Percentiles rank a stretch among this genome's conserved stretches.
These are phyloP conservation scores for Limonius californicus DNA, from an alignment of 1,140 invertebrate species.

Conservation along the genomic window DNA sequence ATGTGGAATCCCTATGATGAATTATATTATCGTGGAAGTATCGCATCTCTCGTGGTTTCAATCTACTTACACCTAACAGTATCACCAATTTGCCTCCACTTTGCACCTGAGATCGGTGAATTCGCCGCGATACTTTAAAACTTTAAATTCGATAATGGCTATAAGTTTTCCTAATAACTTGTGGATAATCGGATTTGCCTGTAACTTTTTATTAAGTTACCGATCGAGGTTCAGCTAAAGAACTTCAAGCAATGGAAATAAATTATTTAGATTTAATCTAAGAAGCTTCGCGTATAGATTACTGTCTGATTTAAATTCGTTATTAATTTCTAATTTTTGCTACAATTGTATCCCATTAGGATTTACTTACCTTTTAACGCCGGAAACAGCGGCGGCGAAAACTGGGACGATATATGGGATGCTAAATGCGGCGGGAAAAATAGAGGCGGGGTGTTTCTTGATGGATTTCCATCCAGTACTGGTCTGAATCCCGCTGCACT, in stretches of 20 bases:
- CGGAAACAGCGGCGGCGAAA: slow-evolving; percentile 76
- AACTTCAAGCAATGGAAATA: no score
- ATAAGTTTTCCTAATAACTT: no score
- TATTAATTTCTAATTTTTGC: no score
- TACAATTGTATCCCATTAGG: no score
- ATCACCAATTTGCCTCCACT: slow-evolving; percentile 31
- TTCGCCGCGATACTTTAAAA: slow-evolving; percentile 21
- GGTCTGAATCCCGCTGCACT: slow-evolving; percentile 60
- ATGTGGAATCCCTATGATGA: slow-evolving; percentile 18
- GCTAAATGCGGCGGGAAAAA: slow-evolving; percentile 80
- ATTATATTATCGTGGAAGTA: slow-evolving; percentile 16
- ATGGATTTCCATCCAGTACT: slow-evolving; percentile 56
- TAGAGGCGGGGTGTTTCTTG: slow-evolving; percentile 58
- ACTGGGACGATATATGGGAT: slow-evolving; percentile 63
- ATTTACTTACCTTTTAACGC: slow-evolving; percentile 65
- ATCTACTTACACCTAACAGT: slow-evolving; percentile 28
- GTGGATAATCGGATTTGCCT: no score
- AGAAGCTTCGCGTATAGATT: no score
- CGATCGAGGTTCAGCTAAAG: no score
- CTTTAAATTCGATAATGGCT: slow-evolving; percentile 26
- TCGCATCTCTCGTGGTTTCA: slow-evolving; percentile 21
- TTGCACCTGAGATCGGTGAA: slow-evolving; percentile 35
- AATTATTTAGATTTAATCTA: no score
- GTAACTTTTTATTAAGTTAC: no score
- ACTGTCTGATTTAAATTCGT: no score